Conservation (phyloP, 2,888 invertebrate species). For the Synergus umbraculus region DNA sequence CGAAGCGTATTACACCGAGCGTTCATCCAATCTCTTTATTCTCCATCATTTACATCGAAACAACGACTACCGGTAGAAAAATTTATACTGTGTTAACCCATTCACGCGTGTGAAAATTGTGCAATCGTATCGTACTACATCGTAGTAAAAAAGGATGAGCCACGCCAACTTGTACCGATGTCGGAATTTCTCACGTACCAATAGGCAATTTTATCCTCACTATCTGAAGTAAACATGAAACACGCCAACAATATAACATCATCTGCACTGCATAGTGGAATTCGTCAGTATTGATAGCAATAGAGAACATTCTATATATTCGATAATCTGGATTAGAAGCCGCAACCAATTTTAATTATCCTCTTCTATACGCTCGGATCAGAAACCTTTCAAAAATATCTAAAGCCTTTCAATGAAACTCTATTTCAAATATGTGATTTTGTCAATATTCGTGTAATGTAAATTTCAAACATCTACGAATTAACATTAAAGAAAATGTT, state of each 20-base stretch:
- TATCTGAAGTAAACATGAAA: conserved; percentile 12
- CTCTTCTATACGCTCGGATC: neutral
- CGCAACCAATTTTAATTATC: neutral
- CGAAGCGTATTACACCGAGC: neutral
- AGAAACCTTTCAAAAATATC: neutral
- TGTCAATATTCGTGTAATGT: too few relatives aligned
- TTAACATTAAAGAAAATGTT: too few relatives aligned
- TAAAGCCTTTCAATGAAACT: too few relatives aligned
- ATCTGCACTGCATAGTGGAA: conserved; percentile 5
- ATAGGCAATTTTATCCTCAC: conserved; percentile 38
- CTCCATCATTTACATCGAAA: conserved; percentile 8
- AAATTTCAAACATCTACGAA: too few relatives aligned
- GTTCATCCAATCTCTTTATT: conserved; percentile 4
- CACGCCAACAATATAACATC: conserved; percentile 22
- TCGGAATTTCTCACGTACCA: conserved; percentile 36
- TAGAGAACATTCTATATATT: neutral
- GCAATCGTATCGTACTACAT: conserved; percentile 40
- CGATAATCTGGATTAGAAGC: neutral
- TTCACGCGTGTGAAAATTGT: conserved; percentile 58
- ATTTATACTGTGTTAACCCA: conserved; percentile 45
- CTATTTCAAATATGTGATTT: too few relatives aligned
- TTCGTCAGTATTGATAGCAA: neutral
- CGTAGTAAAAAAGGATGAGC: conserved; percentile 15
- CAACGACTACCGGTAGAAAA: conserved; percentile 21
- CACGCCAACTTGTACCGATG: conserved; percentile 20